phyloP scores from a whole-genome alignment of 1,140 invertebrate species.

The Drosophila lini region DNA sequence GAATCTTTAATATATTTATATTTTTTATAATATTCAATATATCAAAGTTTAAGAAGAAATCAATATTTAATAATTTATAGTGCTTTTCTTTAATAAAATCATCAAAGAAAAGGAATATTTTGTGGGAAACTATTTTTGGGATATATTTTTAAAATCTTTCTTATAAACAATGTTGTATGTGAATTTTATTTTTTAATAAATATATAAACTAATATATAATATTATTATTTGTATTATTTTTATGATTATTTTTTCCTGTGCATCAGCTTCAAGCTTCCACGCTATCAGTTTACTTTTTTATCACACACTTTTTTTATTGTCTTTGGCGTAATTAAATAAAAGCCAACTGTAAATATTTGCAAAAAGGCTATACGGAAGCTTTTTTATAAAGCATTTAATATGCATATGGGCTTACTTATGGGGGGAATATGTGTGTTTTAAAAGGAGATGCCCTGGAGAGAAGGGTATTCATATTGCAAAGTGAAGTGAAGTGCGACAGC shows the following conservation, averaged over 20 bases:
- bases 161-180: no score
- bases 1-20: not conserved
- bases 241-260: not conserved
- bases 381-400: constrained; percentile 60
- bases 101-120: not conserved
- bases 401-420: constrained; percentile 29
- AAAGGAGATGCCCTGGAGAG: constrained; percentile 19
- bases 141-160: no score
- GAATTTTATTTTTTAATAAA: no score
- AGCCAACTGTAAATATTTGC: constrained; percentile 79
- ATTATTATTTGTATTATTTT: not conserved
- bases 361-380: constrained; percentile 79
- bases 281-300: constrained; percentile 59
- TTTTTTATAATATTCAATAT: not conserved
- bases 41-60: not conserved
- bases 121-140: not conserved
- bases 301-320: constrained; percentile 36
- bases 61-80: not conserved
- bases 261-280: constrained; percentile 11
- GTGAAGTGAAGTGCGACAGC: constrained; percentile 78
- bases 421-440: constrained; percentile 14
- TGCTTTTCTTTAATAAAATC: not conserved
- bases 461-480: constrained; percentile 59
- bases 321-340: constrained; percentile 67
- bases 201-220: not conserved